Conservation (phyloP, 1,140 invertebrate species). For the Gonatopus flavifemur region DNA sequence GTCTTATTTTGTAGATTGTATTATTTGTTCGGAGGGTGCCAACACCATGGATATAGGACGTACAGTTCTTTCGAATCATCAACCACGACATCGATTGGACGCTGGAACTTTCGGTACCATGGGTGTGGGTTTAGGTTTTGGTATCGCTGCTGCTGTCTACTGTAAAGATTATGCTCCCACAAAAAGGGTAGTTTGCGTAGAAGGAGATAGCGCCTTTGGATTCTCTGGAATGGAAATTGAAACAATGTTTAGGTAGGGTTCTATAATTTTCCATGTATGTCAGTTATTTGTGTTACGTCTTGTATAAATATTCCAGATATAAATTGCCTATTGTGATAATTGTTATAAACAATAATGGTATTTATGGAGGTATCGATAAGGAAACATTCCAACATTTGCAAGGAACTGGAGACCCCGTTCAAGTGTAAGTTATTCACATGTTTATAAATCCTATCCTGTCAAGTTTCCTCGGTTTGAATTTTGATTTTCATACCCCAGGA, state of each 20-base stretch:
- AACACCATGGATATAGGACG: slow-evolving; percentile 98
- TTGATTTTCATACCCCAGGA: slow-evolving; percentile 60
- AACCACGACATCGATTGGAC: slow-evolving; percentile 83
- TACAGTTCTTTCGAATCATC: slow-evolving; percentile 79
- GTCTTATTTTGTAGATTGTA: slow-evolving; percentile 66
- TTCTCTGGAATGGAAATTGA: slow-evolving; percentile 98
- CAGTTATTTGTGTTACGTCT: slow-evolving; percentile 1
- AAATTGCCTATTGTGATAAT: slow-evolving; percentile 88
- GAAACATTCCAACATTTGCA: slow-evolving; percentile 74
- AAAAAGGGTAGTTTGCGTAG: slow-evolving; percentile 84
- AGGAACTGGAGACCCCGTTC: slow-evolving; percentile 63
- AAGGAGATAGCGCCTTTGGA: slow-evolving; percentile 96
- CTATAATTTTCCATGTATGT: slow-evolving; percentile 1
- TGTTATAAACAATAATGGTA: slow-evolving; percentile 95
- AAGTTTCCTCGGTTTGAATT: not conserved
- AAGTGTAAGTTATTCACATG: slow-evolving; percentile 59
- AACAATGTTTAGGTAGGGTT: slow-evolving; percentile 78
- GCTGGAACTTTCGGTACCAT: slow-evolving; percentile 96
- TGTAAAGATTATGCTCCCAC: slow-evolving; percentile 77
- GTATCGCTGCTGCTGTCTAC: slow-evolving; percentile 88
- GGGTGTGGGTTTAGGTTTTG: slow-evolving; percentile 94
- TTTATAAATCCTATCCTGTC: not conserved
- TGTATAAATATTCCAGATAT: slow-evolving; percentile 66
- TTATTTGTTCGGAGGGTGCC: slow-evolving; percentile 96
- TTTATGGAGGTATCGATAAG: slow-evolving; percentile 82